A percentile compares a stretch with the other conserved stretches of the same genome.
Evolutionary conservation across 1,140 invertebrate genomes (phyloP).

Genomic region (Venturia canescens): DNA sequence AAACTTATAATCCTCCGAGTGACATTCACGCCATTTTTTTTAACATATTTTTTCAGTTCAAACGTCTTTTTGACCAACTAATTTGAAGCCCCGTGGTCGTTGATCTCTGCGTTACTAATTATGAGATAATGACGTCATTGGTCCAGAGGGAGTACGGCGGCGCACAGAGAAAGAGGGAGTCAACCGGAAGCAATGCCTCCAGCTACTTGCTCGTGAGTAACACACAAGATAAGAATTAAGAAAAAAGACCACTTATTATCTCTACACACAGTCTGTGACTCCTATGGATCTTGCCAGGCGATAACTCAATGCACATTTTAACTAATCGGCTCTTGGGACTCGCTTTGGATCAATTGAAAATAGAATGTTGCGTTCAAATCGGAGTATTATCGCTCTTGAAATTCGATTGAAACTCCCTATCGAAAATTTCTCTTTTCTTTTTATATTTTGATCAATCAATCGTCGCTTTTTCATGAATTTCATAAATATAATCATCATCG

Average conservation of each 20-base stretch:
- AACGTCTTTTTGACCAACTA: not conserved
- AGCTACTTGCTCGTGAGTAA: conserved; percentile 70
- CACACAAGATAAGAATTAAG: conserved; percentile 28
- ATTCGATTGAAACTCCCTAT: no score
- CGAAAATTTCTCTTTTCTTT: no score
- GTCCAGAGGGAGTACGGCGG: conserved; percentile 64
- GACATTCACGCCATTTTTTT: not conserved
- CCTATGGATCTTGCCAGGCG: no score
- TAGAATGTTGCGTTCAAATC: no score
- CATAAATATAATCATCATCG: no score
- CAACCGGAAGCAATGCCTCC: conserved; percentile 70
- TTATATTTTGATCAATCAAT: no score
- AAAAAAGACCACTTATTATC: not conserved
- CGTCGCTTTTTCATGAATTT: no score
- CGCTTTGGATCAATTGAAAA: no score
- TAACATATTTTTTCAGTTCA: not conserved
- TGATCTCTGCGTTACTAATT: conserved; percentile 56
- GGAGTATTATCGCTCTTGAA: no score
- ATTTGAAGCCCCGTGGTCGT: not conserved
- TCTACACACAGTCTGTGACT: not conserved
- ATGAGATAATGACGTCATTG: conserved; percentile 71
- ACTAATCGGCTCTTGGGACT: no score
- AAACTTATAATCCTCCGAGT: not conserved
- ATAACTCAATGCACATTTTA: no score
- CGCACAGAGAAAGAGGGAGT: conserved; percentile 69